Conservation (phyloP, 2,888 invertebrate genomes). For the Hypercompe scribonia region DNA sequence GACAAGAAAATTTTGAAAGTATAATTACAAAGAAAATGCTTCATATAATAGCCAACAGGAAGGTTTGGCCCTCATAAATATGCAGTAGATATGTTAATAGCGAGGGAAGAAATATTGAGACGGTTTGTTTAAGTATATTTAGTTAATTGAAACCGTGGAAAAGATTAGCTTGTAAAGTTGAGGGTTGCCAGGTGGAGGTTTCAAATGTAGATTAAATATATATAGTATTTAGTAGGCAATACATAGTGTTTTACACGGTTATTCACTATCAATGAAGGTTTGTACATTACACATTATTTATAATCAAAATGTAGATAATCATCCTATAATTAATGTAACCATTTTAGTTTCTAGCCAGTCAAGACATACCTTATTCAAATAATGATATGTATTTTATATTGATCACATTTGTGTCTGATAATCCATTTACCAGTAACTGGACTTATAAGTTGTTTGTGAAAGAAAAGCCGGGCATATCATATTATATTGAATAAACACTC, state of each 20-base stretch:
- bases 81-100: slow-evolving; percentile 65
- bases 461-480: no score
- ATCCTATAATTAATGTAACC: no score
- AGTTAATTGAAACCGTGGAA: slow-evolving; percentile 48
- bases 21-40: slow-evolving; percentile 47
- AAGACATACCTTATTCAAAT: no score
- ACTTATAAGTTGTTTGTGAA: no score
- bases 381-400: no score
- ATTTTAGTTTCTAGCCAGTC: no score
- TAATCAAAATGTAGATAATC: no score
- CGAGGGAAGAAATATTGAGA: slow-evolving; percentile 59
- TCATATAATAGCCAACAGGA: slow-evolving; percentile 37
- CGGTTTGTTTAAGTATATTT: slow-evolving; percentile 51
- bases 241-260: background rate
- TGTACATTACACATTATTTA: no score
- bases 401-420: no score
- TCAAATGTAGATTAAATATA: background rate
- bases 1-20: slow-evolving; percentile 45
- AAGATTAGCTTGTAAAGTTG: slow-evolving; percentile 34
- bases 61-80: slow-evolving; percentile 63
- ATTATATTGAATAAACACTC: no score
- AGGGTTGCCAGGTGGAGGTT: slow-evolving; percentile 9
- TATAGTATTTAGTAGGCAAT: background rate
- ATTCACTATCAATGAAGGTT: no score
- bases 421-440: no score